These are phyloP conservation scores for Otocyon megalotis DNA, from an alignment of 2,113 vertebrate genomes.

Conservation along the genomic window DNA sequence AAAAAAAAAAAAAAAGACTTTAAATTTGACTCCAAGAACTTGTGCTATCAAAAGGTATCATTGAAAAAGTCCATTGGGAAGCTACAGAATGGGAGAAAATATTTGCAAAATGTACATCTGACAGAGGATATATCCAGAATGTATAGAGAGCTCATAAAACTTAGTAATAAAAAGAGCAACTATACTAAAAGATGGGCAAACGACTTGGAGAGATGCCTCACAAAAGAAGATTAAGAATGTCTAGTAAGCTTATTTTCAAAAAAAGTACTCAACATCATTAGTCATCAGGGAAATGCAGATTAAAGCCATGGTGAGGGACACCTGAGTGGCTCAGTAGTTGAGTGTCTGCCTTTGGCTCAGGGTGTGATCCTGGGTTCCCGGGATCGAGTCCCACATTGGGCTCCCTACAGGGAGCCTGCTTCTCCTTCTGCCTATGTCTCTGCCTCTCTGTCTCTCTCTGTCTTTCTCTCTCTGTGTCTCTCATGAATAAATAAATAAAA, in stretches of 20 bases:
- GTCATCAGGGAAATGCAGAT: not conserved
- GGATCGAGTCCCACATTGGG: too few relatives aligned
- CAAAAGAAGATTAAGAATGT: constrained; percentile 18
- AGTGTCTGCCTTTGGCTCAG: too few relatives aligned
- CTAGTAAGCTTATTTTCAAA: not conserved
- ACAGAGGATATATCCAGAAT: constrained; percentile 13
- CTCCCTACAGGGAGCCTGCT: too few relatives aligned
- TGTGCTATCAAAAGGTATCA: constrained; percentile 22
- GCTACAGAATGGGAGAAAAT: constrained; percentile 11
- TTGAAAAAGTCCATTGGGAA: constrained; percentile 22
- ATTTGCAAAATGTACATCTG: constrained; percentile 1
- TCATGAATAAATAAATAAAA: too few relatives aligned
- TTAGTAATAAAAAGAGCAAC: not conserved
- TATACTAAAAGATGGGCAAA: not conserved
- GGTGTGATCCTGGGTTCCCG: too few relatives aligned
- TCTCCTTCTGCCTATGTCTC: too few relatives aligned
- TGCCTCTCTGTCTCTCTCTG: too few relatives aligned
- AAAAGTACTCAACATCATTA: not conserved
- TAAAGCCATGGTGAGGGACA: not conserved
- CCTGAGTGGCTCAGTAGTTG: too few relatives aligned
- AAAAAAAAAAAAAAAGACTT: not conserved
- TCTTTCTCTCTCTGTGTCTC: too few relatives aligned
- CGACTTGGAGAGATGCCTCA: not conserved
- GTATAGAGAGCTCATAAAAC: not conserved
- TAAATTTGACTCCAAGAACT: not conserved